Evolutionary conservation across 2,113 vertebrate genomes (phyloP), one percentile per base, ranked within the genome.

Genomic region (Pygoscelis adeliae): DNA sequence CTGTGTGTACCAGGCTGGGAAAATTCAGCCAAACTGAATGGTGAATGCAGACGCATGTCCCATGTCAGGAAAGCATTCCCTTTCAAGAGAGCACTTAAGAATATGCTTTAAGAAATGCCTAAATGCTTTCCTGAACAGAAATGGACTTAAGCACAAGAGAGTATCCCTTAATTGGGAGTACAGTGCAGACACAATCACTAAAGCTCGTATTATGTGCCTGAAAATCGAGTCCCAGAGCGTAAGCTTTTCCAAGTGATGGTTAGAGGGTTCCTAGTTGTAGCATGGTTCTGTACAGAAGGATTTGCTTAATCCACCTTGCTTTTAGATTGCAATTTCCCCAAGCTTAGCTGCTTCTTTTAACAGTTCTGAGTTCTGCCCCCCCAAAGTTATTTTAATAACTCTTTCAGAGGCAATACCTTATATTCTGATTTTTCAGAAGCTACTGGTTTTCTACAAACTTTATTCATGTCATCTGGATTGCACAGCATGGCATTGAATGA

Each of bases 261-360:
- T 97, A 96, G 85, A 96, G 89, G 94, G 94, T 91, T 97, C 97
- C 95, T 96, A 96, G 73, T 77, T 96, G 93, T 93, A 94, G 87
- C 95, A 93, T 85, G 94, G 94, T 89, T 96, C 96, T 97, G 78
- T 97, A 96, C 93, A 97, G 96, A 96, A 96, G 97, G 95, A 97
- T 96, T 97, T 97, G 96, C 94, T 97, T 97, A 97, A 96, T 95
- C 97, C 90, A 93, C 96, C 94, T 97, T 97, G 94, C 96, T 96
- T 96, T 96, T 95, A 96, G 96, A 97, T 96, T 97, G 89, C 96
- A 96, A 93, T 97, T 97, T 97, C 85, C 93, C 89, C 96, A 97
- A 94, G 96, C 94, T 97, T 96, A 97, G 90, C 91, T 88, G 89
- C 96, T 96, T 93, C 94, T 93, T 96, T 97, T 94, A 96, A 96